phyloP scores from a whole-genome alignment of 2,888 invertebrate genomes.

The Diplolepis rosae region DNA sequence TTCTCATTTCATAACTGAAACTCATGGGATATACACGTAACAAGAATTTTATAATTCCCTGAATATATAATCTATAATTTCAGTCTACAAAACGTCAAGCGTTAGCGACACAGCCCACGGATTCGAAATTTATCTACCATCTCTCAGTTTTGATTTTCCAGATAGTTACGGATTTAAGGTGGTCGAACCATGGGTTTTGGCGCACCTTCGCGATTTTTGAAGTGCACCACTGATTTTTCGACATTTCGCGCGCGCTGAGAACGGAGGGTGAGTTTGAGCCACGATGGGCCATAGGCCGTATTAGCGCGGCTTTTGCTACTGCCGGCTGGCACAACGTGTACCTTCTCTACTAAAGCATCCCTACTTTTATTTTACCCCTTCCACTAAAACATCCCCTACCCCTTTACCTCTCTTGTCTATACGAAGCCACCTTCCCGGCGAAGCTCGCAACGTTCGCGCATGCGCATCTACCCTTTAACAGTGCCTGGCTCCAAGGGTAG shows the following conservation, averaged over 20 bases:
- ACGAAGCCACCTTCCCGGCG: constrained; percentile 13
- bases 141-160: constrained; percentile 15
- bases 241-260: constrained; percentile 37
- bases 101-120: neutral
- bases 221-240: constrained; percentile 30
- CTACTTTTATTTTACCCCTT: constrained; percentile 42
- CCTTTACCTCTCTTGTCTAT: constrained; percentile 25
- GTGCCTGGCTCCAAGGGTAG: constrained; percentile 42
- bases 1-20: too few species aligned
- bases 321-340: constrained; percentile 71
- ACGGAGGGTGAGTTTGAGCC: constrained; percentile 40
- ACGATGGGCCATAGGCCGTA: constrained; percentile 63
- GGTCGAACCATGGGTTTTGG: neutral
- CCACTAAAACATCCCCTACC: constrained; percentile 26
- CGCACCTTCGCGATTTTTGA: neutral
- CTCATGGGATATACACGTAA: too few species aligned
- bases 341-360: constrained; percentile 66
- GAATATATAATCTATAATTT: too few species aligned
- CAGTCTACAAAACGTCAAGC: too few species aligned
- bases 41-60: too few species aligned
- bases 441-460: constrained; percentile 40
- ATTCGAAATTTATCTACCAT: neutral
- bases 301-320: constrained; percentile 70
- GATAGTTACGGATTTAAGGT: neutral
- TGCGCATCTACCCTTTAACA: constrained; percentile 46